These are phyloP conservation scores for Pardalotus punctatus DNA, from an alignment of 2,113 vertebrate species.

Conservation along the genomic window DNA sequence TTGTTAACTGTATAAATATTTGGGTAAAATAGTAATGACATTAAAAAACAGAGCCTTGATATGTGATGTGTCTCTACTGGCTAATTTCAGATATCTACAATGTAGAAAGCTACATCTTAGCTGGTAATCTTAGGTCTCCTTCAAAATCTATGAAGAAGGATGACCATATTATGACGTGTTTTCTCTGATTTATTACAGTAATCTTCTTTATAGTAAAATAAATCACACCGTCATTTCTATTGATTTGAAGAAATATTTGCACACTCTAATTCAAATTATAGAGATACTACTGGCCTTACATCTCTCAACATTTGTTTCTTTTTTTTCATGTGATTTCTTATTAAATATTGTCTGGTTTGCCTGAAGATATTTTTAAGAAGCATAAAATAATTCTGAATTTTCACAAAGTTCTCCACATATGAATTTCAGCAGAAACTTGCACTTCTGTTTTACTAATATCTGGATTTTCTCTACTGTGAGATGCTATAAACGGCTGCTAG, in stretches of 20 bases:
- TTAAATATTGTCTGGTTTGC: not conserved
- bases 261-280: not conserved
- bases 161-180: not conserved
- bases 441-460: not conserved
- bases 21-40: fast-evolving
- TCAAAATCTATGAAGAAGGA: not conserved
- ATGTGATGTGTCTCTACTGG: not conserved
- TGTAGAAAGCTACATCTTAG: not conserved
- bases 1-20: not conserved
- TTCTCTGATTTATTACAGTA: not conserved
- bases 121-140: not conserved
- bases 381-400: not conserved
- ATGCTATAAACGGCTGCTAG: not conserved
- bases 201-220: not conserved
- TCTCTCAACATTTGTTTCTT: not conserved
- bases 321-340: not conserved
- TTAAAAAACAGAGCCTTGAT: not conserved
- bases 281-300: not conserved
- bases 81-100: not conserved
- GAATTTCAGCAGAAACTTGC: not conserved
- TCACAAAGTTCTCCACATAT: not conserved
- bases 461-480: not conserved
- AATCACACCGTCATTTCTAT: not conserved
- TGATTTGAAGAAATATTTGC: not conserved
- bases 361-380: not conserved